Base-by-base conservation (phyloP, 1,140 invertebrate genomes). In the Acromyrmex echinatior region DNA sequence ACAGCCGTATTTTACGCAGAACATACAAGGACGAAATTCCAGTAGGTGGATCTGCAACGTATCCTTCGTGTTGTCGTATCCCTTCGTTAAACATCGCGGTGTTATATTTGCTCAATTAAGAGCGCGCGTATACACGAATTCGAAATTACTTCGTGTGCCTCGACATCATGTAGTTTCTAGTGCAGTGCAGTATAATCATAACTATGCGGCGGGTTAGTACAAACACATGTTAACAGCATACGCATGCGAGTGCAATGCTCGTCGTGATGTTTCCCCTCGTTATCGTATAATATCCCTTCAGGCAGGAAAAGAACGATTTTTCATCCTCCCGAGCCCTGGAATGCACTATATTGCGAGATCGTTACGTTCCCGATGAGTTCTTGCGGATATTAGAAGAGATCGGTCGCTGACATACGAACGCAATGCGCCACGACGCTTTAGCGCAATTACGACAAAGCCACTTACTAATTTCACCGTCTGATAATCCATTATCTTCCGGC, bases 401-500 rank as follows among this genome's bases (percentile, higher is more conserved):
- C 82, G 60, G 66, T 74, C 79, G 87, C 84, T 90, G 92, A 91
- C 88, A 90, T 87, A 91, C 90, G 77, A 87, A 91, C 80, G 79
- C 31, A 49, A 62, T 16, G 53, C 66, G 71, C 56, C 28, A 12
- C n/a, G 21, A 9, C 21, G 62, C 68, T 92, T 79, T 88, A 86
- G 63, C 81, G 88, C 88, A 92, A 92, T 92, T 92, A 92, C 84
- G 86, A 84, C 90, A 70, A 91, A 92, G 91, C 90, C 92, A 92
- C 92, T 93, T 92, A 90, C 91, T 92, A 86, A 90, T 92, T 92
- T 93, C 86, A 6, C 62, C 56, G 87, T 51, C 86, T 88, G 86
- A 92, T 92, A 91, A 93, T 92, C 90, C 90, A 91, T 93, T 92
- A 93, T 90, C 90, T 82, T 3, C 14, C 71, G 35, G 12, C 58